Evolutionary conservation across 1,140 invertebrate genomes (phyloP), one percentile per base, ranked within the genome.

Genomic region (Drosophila insularis): DNA sequence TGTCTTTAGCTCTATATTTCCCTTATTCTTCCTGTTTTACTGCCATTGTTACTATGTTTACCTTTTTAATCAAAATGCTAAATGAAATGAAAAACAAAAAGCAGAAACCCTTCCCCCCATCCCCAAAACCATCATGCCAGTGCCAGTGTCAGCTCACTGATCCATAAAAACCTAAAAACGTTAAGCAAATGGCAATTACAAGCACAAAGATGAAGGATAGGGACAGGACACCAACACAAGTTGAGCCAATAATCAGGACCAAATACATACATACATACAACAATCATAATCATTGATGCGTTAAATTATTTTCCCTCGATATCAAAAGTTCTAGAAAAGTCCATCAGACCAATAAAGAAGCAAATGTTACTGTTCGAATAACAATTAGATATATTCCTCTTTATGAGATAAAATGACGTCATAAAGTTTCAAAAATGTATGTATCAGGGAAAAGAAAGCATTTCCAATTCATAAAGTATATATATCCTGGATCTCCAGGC

Each of bases 51-150:
- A 27, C 71, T 46, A 19, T 69, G 66, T 67, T 84, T 53, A 77
- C 67, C 55, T 71, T 56, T 71, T 74, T 81, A 80, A 84, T 80
- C 69, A 81, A 81, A 81, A 81, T 81, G 79, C 74, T 68, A 82
- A 78, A 78, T 79, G 66, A 74, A 79, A 74, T 74, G 79, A 53
- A 53, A 68, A 63, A 50, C 63, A 53, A 62, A 58, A 71, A 46
- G 61, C 63, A 55, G n/a, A n/a, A n/a, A n/a, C n/a, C n/a, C n/a
- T n/a, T n/a, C n/a, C n/a, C n/a, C n/a, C n/a, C n/a, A n/a, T n/a
- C 37, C 62, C 74, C 71, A 80, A 65, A 65, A 40, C 1, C 10
- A 43, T n/a, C 39, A 27, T 60, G 2, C 8, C 74, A 17, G 39
- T 17, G 37, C 10, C 39, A 67, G 55, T 68, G 63, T 50, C 69